These are phyloP conservation scores for Athene noctua DNA, from an alignment of 2,113 vertebrate genomes.

Conservation along the genomic window DNA sequence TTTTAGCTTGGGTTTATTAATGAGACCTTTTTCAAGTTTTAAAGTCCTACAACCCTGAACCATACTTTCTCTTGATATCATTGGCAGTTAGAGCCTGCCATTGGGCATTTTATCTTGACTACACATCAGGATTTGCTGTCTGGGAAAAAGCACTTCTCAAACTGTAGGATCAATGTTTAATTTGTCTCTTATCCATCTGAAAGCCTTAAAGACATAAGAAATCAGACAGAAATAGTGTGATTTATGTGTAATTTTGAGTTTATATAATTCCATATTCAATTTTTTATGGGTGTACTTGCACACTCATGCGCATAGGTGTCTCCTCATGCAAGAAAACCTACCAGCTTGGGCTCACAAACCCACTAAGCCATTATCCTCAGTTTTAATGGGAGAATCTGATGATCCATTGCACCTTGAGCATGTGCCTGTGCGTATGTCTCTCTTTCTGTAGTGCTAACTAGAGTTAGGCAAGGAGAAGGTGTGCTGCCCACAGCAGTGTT, in stretches of 20 bases:
- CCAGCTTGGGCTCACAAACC: neutral
- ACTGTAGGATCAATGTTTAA: neutral
- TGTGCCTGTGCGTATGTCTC: accelerated
- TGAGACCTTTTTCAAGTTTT: neutral
- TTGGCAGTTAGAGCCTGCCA: neutral
- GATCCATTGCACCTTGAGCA: neutral
- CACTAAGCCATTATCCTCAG: neutral
- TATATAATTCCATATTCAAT: neutral
- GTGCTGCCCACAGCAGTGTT: neutral
- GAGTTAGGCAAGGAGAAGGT: neutral
- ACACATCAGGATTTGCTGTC: neutral
- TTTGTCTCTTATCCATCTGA: neutral
- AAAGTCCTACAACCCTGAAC: neutral
- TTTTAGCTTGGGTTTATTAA: neutral
- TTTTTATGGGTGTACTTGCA: neutral
- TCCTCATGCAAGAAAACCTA: neutral
- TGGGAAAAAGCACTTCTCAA: neutral
- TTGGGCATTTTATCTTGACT: neutral
- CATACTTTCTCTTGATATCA: neutral
- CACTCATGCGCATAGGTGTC: accelerated
- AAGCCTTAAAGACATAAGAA: neutral
- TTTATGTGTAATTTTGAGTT: neutral
- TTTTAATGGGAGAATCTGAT: neutral
- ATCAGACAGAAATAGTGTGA: neutral
- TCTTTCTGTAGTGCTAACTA: neutral